These are phyloP conservation scores for Halcyon malimbica DNA, from an alignment of 2,113 vertebrate genomes.

Conservation along the genomic window DNA sequence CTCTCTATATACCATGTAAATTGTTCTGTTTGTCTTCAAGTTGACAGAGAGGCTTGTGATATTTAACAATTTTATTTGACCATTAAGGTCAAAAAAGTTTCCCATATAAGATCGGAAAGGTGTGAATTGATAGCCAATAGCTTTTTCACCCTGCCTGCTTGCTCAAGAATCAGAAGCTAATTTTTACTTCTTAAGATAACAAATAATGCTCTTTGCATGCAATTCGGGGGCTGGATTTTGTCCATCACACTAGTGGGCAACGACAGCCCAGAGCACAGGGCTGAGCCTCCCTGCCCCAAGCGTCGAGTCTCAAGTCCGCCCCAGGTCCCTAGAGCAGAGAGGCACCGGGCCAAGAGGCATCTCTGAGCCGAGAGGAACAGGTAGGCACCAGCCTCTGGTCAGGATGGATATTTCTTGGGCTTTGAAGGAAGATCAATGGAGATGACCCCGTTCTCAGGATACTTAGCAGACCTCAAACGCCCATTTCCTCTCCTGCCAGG, in stretches of 20 bases:
- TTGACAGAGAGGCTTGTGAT: slow-evolving; percentile 67
- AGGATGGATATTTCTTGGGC: not conserved
- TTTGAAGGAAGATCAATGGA: not conserved
- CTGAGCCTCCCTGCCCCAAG: not conserved
- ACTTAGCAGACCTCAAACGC: not conserved
- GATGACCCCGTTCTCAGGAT: not conserved
- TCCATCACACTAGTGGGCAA: not conserved
- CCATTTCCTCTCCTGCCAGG: not conserved
- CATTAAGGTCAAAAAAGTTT: slow-evolving; percentile 66
- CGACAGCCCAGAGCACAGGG: not conserved
- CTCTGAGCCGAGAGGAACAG: not conserved
- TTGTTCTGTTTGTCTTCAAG: slow-evolving; percentile 66
- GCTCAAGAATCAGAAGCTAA: slow-evolving; percentile 21
- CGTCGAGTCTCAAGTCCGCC: not conserved
- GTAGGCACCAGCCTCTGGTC: not conserved
- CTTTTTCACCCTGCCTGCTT: not conserved
- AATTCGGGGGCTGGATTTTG: not conserved
- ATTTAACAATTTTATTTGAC: slow-evolving; percentile 73
- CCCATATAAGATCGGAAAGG: slow-evolving; percentile 19
- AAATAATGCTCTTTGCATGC: not conserved
- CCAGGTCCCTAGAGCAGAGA: not conserved
- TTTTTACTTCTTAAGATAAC: slow-evolving; percentile 49
- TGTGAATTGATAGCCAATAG: slow-evolving; percentile 26
- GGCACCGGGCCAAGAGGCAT: not conserved
- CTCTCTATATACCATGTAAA: slow-evolving; percentile 68